phyloP scores from a whole-genome alignment of 2,888 invertebrate species.

The Idaea dimidiata region DNA sequence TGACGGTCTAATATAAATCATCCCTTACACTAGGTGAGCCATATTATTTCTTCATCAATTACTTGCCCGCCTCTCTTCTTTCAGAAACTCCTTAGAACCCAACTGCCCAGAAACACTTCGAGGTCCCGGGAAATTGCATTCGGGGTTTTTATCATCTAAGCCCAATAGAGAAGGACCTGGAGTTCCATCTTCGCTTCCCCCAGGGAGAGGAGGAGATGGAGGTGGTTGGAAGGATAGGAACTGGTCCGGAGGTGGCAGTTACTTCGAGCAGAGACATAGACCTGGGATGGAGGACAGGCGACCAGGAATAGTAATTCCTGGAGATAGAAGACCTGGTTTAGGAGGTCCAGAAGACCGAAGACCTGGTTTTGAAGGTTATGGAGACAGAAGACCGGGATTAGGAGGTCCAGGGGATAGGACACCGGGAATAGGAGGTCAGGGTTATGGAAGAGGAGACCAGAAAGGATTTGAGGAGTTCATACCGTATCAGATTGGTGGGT shows the following conservation, averaged over 20 bases:
- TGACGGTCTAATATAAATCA: too few species aligned
- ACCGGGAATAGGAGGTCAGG: conserved; percentile 41
- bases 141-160: conserved; percentile 68
- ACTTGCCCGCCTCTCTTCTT: neutral
- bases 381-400: conserved; percentile 38
- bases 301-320: conserved; percentile 8
- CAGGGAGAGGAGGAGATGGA: neutral
- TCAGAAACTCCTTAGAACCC: conserved; percentile 82
- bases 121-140: conserved; percentile 67
- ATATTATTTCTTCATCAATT: neutral
- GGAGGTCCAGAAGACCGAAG: conserved; percentile 46
- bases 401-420: conserved; percentile 47
- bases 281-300: neutral
- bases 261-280: neutral
- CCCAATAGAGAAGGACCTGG: conserved; percentile 42
- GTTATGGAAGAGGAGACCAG: conserved; percentile 46
- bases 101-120: conserved; percentile 75
- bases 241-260: conserved; percentile 18
- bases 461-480: conserved; percentile 64
- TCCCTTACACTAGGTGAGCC: too few species aligned
- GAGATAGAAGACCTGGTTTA: conserved; percentile 38
- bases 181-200: conserved; percentile 8
- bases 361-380: conserved; percentile 27
- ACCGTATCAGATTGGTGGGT: conserved; percentile 80
- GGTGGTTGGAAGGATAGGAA: conserved; percentile 24